These are phyloP conservation scores for Theristicus caerulescens DNA, from an alignment of 2,113 vertebrate species.

Conservation along the genomic window DNA sequence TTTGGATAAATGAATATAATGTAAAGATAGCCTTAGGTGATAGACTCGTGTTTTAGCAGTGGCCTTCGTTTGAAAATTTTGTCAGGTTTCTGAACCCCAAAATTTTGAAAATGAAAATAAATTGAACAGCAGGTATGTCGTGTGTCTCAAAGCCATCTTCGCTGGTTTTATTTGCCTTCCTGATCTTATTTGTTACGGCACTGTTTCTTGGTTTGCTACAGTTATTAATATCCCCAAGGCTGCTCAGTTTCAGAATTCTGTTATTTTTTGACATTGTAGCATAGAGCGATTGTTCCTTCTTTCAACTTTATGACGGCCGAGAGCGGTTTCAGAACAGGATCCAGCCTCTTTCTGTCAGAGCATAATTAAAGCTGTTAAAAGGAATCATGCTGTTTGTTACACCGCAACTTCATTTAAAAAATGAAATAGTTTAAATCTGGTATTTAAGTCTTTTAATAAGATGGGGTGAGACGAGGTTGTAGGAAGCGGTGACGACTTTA, in stretches of 20 bases:
- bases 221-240: neutral
- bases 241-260: neutral
- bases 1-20: neutral
- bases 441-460: neutral
- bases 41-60: neutral
- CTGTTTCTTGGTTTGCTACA: neutral
- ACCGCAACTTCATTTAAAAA: neutral
- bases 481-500: rapidly evolving
- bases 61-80: neutral
- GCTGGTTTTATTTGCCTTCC: neutral
- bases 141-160: neutral
- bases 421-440: neutral
- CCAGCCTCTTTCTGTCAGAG: neutral
- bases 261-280: neutral
- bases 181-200: neutral
- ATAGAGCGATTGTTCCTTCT: neutral
- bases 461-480: neutral
- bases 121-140: neutral
- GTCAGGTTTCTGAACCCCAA: neutral
- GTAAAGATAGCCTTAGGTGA: neutral
- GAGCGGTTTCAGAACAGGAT: neutral
- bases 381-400: neutral
- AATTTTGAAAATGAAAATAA: neutral
- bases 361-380: neutral
- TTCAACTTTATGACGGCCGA: neutral